phyloP scores from a whole-genome alignment of 2,888 invertebrate species.

The Lapara coniferarum region DNA sequence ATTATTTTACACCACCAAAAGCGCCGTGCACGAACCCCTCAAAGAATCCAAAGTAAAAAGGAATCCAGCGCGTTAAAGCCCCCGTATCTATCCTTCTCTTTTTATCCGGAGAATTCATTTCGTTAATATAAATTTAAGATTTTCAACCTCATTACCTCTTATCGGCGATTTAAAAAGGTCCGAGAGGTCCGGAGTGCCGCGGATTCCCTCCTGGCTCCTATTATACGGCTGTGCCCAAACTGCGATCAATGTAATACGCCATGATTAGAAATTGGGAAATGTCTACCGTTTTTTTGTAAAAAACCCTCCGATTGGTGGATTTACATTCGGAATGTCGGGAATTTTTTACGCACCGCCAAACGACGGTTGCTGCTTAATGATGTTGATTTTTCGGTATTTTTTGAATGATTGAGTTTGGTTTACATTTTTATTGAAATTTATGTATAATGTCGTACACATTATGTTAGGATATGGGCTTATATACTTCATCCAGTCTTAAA shows the following conservation, averaged over 20 bases:
- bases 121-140: slow-evolving; percentile 72
- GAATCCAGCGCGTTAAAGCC: background rate
- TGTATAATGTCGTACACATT: too few relatives aligned
- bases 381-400: slow-evolving; percentile 24
- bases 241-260: slow-evolving; percentile 69
- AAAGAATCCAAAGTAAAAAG: background rate
- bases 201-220: slow-evolving; percentile 48
- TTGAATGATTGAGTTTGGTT: background rate
- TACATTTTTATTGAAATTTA: background rate
- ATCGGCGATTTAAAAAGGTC: slow-evolving; percentile 70
- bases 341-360: slow-evolving; percentile 30
- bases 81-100: slow-evolving; percentile 28
- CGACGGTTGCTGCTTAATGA: slow-evolving; percentile 22
- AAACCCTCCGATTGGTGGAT: slow-evolving; percentile 28
- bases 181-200: slow-evolving; percentile 41
- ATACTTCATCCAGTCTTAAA: too few relatives aligned
- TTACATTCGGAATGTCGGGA: slow-evolving; percentile 28
- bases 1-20: background rate
- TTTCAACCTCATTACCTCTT: slow-evolving; percentile 74
- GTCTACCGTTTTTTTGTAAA: slow-evolving; percentile 34
- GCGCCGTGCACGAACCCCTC: background rate
- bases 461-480: too few relatives aligned
- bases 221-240: slow-evolving; percentile 58
- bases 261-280: slow-evolving; percentile 65
- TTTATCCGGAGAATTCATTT: slow-evolving; percentile 56